A percentile compares a stretch with the other conserved stretches of the same genome.
These are phyloP conservation scores for Plusia festucae DNA, from an alignment of 2,888 invertebrate species.

Conservation along the genomic window DNA sequence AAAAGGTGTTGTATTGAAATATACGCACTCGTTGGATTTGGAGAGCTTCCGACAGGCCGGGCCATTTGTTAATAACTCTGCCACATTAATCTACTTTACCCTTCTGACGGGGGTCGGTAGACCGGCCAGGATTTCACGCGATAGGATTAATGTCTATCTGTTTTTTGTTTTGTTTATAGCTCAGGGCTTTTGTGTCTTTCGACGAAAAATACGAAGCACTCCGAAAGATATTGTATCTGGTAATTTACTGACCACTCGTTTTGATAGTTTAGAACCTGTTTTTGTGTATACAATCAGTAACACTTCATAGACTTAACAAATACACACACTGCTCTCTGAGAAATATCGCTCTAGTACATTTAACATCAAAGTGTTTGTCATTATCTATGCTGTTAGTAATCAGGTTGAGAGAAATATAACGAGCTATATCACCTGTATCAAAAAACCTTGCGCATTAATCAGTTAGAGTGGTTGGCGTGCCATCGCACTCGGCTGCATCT, in stretches of 20 bases:
- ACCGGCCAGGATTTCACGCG: conserved; percentile 12
- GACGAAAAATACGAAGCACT: neutral
- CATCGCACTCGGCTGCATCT: conserved; percentile 56
- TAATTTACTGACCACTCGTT: neutral
- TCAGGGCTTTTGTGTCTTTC: neutral
- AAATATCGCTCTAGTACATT: neutral
- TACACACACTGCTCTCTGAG: neutral
- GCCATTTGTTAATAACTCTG: conserved; percentile 36
- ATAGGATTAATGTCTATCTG: conserved; percentile 24
- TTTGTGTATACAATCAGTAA: too few relatives aligned
- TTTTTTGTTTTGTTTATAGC: conserved; percentile 9
- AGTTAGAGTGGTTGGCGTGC: conserved; percentile 58
- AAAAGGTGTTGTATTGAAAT: conserved; percentile 36
- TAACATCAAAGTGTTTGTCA: neutral
- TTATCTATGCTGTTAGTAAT: neutral
- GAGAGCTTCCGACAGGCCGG: conserved; percentile 39
- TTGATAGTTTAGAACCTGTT: too few relatives aligned
- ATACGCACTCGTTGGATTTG: conserved; percentile 32
- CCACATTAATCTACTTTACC: conserved; percentile 49
- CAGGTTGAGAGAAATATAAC: conserved; percentile 3
- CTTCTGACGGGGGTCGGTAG: conserved; percentile 16
- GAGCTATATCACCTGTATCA: conserved; percentile 40
- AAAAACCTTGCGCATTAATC: conserved; percentile 67
- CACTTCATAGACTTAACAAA: too few relatives aligned
- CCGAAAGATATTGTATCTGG: neutral